These are phyloP conservation scores for Leuciscus waleckii DNA, from an alignment of 2,797 vertebrate genomes.

Conservation along the genomic window DNA sequence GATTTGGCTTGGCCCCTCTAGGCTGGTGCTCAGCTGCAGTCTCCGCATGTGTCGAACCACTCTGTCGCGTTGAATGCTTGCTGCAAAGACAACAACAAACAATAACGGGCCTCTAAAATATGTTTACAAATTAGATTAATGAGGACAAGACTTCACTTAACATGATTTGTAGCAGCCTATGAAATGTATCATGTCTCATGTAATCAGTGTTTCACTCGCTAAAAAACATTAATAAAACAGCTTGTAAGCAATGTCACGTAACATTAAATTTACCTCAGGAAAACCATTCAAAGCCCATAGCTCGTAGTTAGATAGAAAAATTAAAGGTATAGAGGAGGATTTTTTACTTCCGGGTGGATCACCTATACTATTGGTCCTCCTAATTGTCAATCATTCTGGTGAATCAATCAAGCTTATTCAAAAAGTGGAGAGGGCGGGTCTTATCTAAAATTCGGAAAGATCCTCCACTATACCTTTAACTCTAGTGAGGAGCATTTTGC, in stretches of 20 bases:
- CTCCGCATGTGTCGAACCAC: constrained; percentile 96
- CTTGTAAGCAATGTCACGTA: neutral
- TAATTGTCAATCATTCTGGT: too few species aligned
- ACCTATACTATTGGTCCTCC: too few species aligned
- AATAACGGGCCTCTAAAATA: neutral
- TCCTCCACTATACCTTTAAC: neutral
- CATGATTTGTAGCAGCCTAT: neutral
- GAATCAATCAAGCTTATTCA: too few species aligned
- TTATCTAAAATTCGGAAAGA: too few species aligned
- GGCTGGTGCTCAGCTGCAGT: constrained; percentile 92
- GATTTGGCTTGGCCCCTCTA: constrained; percentile 86
- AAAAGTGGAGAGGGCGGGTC: too few species aligned
- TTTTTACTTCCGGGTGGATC: too few species aligned
- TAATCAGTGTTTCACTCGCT: neutral
- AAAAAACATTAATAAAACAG: neutral
- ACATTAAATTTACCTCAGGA: neutral
- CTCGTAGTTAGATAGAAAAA: neutral
- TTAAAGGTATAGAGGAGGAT: too few species aligned
- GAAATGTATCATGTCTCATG: neutral
- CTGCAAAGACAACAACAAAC: constrained; percentile 68
- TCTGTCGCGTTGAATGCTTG: constrained; percentile 97
- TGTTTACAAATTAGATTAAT: neutral
- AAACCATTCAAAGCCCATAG: neutral
- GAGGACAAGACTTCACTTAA: neutral
- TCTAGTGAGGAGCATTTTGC: neutral